Conservation (phyloP, 1,140 invertebrate genomes). For the Drosophila navojoa region DNA sequence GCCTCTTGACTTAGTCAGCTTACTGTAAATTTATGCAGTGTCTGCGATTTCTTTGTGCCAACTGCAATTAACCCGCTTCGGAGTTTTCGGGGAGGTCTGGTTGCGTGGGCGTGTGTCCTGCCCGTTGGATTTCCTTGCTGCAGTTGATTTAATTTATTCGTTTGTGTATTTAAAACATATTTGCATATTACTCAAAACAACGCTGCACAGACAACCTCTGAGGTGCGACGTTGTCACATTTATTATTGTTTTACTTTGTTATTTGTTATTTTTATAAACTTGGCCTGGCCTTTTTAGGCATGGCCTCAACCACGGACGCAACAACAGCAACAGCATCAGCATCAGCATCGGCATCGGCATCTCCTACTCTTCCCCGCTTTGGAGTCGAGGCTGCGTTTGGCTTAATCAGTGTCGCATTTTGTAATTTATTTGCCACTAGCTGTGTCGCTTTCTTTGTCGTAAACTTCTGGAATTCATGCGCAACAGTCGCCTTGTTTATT, state of each 20-base stretch:
- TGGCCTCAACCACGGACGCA: conserved; percentile 42
- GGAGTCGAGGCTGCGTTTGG: conserved; percentile 42
- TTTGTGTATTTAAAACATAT: conserved; percentile 69
- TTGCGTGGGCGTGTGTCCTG: conserved; percentile 60
- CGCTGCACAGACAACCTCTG: conserved; percentile 33
- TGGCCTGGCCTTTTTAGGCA: conserved; percentile 73
- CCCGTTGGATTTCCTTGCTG: conserved; percentile 65
- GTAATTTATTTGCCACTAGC: conserved; percentile 70
- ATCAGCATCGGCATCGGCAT: conserved; percentile 42
- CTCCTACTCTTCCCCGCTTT: conserved; percentile 10
- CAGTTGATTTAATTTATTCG: conserved; percentile 68
- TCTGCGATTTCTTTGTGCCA: conserved; percentile 70
- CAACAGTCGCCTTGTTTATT: conserved; percentile 72
- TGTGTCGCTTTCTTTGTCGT: conserved; percentile 75
- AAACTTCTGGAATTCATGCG: conserved; percentile 72
- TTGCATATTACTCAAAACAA: conserved; percentile 81
- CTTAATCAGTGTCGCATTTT: conserved; percentile 63
- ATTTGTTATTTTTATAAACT: conserved; percentile 57
- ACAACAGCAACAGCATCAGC: conserved; percentile 46
- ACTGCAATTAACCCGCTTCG: conserved; percentile 57
- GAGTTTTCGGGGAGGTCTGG: conserved; percentile 7
- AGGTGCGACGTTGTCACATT: conserved; percentile 72
- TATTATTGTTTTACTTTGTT: conserved; percentile 64
- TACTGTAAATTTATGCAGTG: conserved; percentile 71
- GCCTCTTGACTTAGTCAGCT: conserved; percentile 42